Base-by-base conservation (phyloP, 2,113 vertebrate genomes). In the Mesitornis unicolor region DNA sequence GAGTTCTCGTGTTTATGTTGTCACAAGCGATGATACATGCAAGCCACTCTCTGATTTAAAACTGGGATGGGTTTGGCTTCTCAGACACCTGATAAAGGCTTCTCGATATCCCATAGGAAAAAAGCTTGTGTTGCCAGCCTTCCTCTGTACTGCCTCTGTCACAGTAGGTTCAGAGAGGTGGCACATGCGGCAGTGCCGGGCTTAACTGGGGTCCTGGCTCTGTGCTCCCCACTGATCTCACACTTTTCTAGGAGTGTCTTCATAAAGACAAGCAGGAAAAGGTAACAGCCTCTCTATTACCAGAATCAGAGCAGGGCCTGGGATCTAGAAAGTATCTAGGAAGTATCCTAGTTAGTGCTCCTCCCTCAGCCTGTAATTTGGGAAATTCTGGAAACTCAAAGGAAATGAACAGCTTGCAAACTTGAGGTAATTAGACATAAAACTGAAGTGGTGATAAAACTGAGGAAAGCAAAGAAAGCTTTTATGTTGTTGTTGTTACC, bases 201-300 rank as follows among this genome's bases (percentile, higher is more conserved):
- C 7, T 40, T 82, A 80, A 51, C 19, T 2, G 1, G 10, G 3
- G 13, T 56, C 24, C 53, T 82, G 69, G 20, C 33, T 64, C 22
- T 21, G 36, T 20, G 7, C 21, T 84, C 26, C 29, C 7, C 56
- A 51, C 25, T 7, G 14, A 38, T 48, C 21, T 25, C 0, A 0
- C 13, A 35, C 35, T 88, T 93, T 92, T 18, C 43, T 77, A 19
- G 16, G 33, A 71, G 6, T 13, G 5, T 31, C 9, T 77, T 21
- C 51, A 11, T 43, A 38, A 11, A 75, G 56, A 40, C 18, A 43
- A 43, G 9, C 10, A 68, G 53, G 25, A 79, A 78, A 65, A 88
- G 5, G 10, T 38, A 56, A 16, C 15, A 64, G 26, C 8, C 13
- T 69, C 35, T 47, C 11, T 36, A 28, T 43, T 76, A 61, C 33